A percentile compares a stretch with the other conserved stretches of the same genome.
These are phyloP conservation scores for Corvus moneduloides DNA, from an alignment of 2,113 vertebrate species.

Conservation along the genomic window DNA sequence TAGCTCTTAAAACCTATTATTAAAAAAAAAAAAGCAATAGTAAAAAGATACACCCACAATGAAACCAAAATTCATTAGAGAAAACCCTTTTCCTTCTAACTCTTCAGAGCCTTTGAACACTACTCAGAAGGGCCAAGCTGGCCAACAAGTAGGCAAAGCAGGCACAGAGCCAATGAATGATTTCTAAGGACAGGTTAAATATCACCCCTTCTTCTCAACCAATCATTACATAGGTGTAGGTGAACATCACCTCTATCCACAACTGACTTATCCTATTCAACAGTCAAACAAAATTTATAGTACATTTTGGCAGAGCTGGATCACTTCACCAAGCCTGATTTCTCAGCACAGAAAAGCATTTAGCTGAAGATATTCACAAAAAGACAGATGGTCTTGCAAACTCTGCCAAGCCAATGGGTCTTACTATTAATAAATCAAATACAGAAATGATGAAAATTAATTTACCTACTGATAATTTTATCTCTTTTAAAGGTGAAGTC, in stretches of 20 bases:
- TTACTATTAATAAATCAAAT: not conserved
- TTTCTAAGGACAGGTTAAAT: not conserved
- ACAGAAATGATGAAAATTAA: not conserved
- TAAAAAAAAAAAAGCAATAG: not conserved
- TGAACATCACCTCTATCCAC: not conserved
- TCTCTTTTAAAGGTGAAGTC: not conserved
- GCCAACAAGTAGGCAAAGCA: not conserved
- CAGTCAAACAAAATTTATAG: slow-evolving; percentile 16
- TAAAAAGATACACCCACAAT: not conserved
- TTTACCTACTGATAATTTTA: not conserved
- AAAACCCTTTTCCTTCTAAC: not conserved
- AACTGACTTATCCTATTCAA: not conserved
- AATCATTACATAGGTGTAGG: not conserved
- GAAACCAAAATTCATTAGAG: not conserved
- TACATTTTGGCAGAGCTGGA: not conserved
- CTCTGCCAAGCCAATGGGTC: not conserved
- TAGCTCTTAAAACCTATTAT: not conserved
- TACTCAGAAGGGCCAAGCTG: not conserved
- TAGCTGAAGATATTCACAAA: not conserved
- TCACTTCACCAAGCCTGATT: not conserved
- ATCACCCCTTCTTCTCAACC: not conserved
- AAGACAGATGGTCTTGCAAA: not conserved
- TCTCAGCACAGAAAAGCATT: not conserved
- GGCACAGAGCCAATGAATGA: not conserved
- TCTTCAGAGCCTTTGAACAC: not conserved